Base-by-base conservation (phyloP, 2,888 invertebrate genomes). In the Apamea epomidion region DNA sequence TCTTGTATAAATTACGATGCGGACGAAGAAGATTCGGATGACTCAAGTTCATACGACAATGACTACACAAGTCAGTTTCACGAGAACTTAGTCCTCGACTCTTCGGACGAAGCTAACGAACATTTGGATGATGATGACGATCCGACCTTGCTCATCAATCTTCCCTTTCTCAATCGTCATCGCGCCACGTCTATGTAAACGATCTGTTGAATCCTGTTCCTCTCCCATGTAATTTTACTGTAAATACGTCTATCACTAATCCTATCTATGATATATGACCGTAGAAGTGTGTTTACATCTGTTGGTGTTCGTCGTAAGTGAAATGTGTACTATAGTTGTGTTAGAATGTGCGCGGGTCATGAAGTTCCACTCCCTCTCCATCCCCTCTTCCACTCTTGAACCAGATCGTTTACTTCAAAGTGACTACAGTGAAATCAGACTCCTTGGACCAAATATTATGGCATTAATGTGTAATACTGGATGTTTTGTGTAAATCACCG, bases 11-110 rank as follows among this genome's bases (percentile, higher is more conserved):
- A 74, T 12, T 86, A 84, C 48, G 84, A 84, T 29, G 89, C 82
- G 8, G 89, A 88, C 51, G 84, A 78, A 1, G 89, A 88, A 29
- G 82, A 81, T 8, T 18, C 78, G 1, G 90, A 84, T 12, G 81
- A 84, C 6, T 80, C 79, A 0, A 85, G 80, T 18, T 69, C 88
- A 1, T 42, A 8, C 4, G 84, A 80, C 65, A 74, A 68, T 1
- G 64, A 77, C 7, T 70, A 84, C 14, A 76, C 86, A 2, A 87
- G 85, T 51, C n/a, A 45, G 21, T 80, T 80, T 45, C 81, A 87
- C n/a, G 88, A 84, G 10, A 75, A 86, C 37, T 6, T 74, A 12
- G 48, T 81, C 14, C 48, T 82, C 1, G 82, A 70, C 0, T 25
- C 37, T n/a, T 68, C 81, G 10, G 65, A 78, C 25, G 76, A 81